phyloP scores from a whole-genome alignment of 1,140 invertebrate species.

The Gonioctena quinquepunctata region DNA sequence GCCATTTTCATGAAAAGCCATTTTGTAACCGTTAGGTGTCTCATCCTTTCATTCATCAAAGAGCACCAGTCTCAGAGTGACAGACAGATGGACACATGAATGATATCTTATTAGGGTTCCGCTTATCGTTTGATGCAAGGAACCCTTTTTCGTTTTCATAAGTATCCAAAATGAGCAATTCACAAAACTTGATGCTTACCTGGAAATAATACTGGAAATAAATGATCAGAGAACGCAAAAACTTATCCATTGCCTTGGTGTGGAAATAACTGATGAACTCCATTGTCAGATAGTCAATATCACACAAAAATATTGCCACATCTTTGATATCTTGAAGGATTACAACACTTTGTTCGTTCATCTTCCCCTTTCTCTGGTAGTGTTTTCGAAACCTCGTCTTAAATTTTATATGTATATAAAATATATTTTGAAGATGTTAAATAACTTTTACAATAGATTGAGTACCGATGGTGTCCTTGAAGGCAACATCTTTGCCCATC shows the following conservation, averaged over 20 bases:
- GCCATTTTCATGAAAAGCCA: no score
- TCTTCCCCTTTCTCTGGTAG: constrained; percentile 61
- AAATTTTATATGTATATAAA: constrained; percentile 29
- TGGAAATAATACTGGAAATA: constrained; percentile 67
- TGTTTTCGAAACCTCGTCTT: constrained; percentile 62
- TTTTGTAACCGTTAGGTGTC: no score
- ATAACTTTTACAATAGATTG: neutral
- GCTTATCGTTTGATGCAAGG: no score
- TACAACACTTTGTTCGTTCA: constrained; percentile 60
- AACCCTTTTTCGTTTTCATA: no score
- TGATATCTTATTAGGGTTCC: no score
- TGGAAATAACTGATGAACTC: constrained; percentile 66
- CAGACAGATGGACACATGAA: no score
- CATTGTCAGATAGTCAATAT: constrained; percentile 58
- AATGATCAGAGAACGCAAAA: constrained; percentile 64
- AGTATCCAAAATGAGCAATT: no score
- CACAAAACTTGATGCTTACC: constrained; percentile 52
- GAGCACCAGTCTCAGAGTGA: no score
- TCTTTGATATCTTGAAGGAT: constrained; percentile 69
- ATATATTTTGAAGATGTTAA: neutral
- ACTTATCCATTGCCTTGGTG: constrained; percentile 61
- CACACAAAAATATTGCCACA: constrained; percentile 64
- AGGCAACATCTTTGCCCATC: neutral
- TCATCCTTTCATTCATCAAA: no score
- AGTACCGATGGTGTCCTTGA: constrained; percentile 26